phyloP scores from a whole-genome alignment of 2,113 vertebrate species.

The Lasiurus cinereus region DNA sequence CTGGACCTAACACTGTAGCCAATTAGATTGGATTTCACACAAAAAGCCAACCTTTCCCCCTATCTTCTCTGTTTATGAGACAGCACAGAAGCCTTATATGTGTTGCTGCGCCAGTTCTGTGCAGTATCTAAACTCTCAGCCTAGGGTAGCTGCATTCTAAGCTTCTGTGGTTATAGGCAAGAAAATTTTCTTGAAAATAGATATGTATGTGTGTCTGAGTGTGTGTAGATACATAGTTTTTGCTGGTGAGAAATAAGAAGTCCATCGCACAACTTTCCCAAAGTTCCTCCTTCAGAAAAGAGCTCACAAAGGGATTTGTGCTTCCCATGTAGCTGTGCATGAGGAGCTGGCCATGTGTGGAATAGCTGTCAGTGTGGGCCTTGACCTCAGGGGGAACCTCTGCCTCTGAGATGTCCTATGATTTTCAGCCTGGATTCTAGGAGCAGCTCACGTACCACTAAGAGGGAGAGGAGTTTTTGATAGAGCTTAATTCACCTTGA shows the following conservation, averaged over 20 bases:
- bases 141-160: conserved; percentile 9
- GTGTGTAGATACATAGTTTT: not conserved
- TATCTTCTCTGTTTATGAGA: conserved; percentile 13
- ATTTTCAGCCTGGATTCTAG: not conserved
- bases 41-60: not conserved
- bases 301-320: not conserved
- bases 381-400: no score
- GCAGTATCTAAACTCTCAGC: not conserved
- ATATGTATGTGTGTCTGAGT: not conserved
- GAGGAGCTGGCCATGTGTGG: not conserved
- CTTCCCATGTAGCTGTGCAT: not conserved
- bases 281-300: not conserved
- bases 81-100: not conserved
- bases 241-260: not conserved
- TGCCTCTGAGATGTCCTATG: no score
- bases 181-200: conserved; percentile 20
- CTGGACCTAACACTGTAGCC: conserved; percentile 80
- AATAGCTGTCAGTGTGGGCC: no score
- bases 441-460: conserved; percentile 16
- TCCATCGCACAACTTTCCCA: not conserved
- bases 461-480: conserved; percentile 4
- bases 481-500: conserved; percentile 8
- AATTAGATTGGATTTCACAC: conserved; percentile 81
- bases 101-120: not conserved
- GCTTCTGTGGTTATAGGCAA: not conserved